phyloP scores from a whole-genome alignment of 2,888 invertebrate species.

The Trichopria drosophilae region DNA sequence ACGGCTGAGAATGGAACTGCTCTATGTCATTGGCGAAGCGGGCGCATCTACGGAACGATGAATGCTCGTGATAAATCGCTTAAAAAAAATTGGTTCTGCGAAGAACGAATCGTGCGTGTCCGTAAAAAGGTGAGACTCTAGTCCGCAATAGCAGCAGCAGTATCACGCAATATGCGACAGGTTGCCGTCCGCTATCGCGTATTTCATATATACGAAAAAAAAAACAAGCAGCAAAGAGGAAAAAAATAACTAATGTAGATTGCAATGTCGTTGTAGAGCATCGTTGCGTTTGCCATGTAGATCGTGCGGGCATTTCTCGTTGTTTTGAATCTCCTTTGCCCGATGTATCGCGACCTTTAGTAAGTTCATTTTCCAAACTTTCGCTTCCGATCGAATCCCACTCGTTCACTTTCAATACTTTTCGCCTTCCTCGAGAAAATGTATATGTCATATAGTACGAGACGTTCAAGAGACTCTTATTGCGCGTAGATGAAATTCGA shows the following conservation, averaged over 20 bases:
- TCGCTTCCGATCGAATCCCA: constrained; percentile 16
- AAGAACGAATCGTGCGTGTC: too few species aligned
- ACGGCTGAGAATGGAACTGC: too few species aligned
- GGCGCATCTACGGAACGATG: too few species aligned
- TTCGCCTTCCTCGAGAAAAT: too few species aligned
- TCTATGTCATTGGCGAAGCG: too few species aligned
- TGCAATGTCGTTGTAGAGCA: constrained; percentile 29
- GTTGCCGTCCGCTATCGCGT: constrained; percentile 31
- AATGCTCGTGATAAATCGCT: too few species aligned
- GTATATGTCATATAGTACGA: too few species aligned
- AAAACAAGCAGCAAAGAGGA: constrained; percentile 5
- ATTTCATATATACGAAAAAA: constrained; percentile 23
- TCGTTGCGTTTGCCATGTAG: constrained; percentile 28
- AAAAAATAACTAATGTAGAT: constrained; percentile 23
- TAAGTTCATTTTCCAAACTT: constrained; percentile 15
- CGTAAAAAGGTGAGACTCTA: constrained; percentile 32
- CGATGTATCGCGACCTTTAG: constrained; percentile 31
- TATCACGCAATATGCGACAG: constrained; percentile 18
- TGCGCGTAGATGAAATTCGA: too few species aligned
- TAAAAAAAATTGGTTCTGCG: too few species aligned
- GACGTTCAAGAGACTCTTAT: too few species aligned
- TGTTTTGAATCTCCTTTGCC: constrained; percentile 22
- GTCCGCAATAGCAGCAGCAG: constrained; percentile 24
- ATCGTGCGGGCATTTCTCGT: too few species aligned
- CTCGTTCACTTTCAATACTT: too few species aligned